phyloP scores from a whole-genome alignment of 2,113 vertebrate genomes.

The Syngnathoides biaculeatus region DNA sequence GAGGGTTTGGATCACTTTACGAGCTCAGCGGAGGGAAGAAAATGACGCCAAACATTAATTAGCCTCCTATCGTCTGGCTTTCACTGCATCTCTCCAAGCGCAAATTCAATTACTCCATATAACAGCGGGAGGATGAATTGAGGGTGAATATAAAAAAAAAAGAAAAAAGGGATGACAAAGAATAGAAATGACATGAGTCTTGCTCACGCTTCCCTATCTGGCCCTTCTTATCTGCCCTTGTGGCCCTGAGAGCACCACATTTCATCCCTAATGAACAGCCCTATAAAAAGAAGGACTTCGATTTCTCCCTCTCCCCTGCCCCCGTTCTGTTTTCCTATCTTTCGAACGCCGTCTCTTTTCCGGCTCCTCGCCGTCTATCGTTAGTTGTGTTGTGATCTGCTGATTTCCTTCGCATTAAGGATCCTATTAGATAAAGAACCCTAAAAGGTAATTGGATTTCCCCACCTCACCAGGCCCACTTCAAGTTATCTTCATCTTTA shows the following conservation, averaged over 20 bases:
- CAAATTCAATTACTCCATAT: conserved; percentile 67
- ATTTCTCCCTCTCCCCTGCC: conserved; percentile 56
- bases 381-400: conserved; percentile 74
- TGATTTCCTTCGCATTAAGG: conserved; percentile 98
- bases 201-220: conserved; percentile 64
- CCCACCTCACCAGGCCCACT: conserved; percentile 46
- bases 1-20: conserved; percentile 55
- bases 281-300: conserved; percentile 77
- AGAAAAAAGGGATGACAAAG: conserved; percentile 25
- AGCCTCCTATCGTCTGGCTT: conserved; percentile 61
- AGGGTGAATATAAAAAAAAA: conserved; percentile 24
- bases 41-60: conserved; percentile 66
- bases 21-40: conserved; percentile 54
- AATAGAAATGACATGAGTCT: conserved; percentile 62
- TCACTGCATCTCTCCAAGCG: conserved; percentile 55
- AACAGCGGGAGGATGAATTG: conserved; percentile 50
- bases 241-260: conserved; percentile 73
- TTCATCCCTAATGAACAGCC: conserved; percentile 81
- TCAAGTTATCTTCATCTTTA: conserved; percentile 99
- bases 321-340: conserved; percentile 36
- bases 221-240: conserved; percentile 73
- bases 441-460: conserved; percentile 99
- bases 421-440: conserved; percentile 99
- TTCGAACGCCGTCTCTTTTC: conserved; percentile 29
- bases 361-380: conserved; percentile 54